Conservation (phyloP, 2,888 invertebrate species). For the Lasioglossum leucozonium region DNA sequence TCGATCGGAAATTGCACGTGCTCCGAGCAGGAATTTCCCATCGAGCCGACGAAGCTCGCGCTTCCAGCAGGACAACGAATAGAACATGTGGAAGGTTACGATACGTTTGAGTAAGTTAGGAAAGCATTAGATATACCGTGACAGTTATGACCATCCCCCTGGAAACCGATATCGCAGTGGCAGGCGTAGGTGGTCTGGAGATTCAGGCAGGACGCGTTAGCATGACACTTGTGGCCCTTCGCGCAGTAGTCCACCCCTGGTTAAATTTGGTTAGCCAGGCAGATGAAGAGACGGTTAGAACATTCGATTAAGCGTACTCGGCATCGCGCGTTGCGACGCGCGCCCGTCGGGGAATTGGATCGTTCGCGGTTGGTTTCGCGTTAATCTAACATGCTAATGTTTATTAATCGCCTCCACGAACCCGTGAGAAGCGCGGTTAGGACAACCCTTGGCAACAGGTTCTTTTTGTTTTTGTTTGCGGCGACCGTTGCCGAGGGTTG, state of each 20-base stretch:
- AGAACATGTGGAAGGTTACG: constrained; percentile 11
- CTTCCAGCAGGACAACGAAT: constrained; percentile 13
- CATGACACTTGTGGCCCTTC: constrained; percentile 94
- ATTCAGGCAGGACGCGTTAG: constrained; percentile 96
- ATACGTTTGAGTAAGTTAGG: constrained; percentile 42
- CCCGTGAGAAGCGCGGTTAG: not conserved
- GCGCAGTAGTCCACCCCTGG: constrained; percentile 95
- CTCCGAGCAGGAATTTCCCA: constrained; percentile 25
- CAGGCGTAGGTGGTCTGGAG: constrained; percentile 95
- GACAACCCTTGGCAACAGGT: not conserved
- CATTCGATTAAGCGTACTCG: constrained; percentile 57
- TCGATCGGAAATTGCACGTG: constrained; percentile 37
- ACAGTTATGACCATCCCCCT: constrained; percentile 93
- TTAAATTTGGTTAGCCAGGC: constrained; percentile 78
- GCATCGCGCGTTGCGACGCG: constrained; percentile 27
- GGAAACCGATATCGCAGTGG: constrained; percentile 95
- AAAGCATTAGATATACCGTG: constrained; percentile 86
- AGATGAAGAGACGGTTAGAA: constrained; percentile 72
- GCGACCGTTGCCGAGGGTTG: not conserved
- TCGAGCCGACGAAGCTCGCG: constrained; percentile 19
- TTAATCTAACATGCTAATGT: constrained; percentile 11
- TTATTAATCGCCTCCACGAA: not conserved
- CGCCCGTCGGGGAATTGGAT: constrained; percentile 18
- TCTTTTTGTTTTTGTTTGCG: no score
- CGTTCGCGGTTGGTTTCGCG: not conserved